These are phyloP conservation scores for Calosoma granatense DNA, from an alignment of 1,140 invertebrate species.

Conservation along the genomic window DNA sequence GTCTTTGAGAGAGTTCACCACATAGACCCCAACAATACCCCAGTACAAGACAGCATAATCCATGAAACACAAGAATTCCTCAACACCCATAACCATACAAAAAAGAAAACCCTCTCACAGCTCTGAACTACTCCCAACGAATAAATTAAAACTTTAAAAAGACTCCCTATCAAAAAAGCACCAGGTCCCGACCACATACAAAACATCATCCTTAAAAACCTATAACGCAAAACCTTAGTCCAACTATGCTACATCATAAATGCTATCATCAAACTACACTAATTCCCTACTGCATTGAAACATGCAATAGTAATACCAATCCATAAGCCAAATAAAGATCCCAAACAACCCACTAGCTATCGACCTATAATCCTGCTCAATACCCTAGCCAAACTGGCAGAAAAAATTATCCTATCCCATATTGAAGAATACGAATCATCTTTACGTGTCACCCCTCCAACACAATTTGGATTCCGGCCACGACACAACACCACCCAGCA, in stretches of 20 bases:
- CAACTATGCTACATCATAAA: slow-evolving; percentile 27
- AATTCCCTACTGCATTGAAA: slow-evolving; percentile 29
- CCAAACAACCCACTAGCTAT: slow-evolving; percentile 22
- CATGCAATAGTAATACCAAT: slow-evolving; percentile 24
- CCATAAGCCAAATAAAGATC: slow-evolving; percentile 26
- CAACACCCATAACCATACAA: neutral
- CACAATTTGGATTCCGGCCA: slow-evolving; percentile 34
- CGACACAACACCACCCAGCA: slow-evolving; percentile 30
- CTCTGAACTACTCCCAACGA: slow-evolving; percentile 14
- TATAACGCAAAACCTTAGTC: slow-evolving; percentile 19
- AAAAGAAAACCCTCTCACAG: neutral
- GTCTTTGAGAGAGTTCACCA: slow-evolving; percentile 17
- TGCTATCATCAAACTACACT: slow-evolving; percentile 19
- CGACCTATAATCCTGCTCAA: slow-evolving; percentile 31
- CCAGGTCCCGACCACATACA: slow-evolving; percentile 25
- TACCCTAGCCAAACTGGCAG: slow-evolving; percentile 25
- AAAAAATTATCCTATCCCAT: slow-evolving; percentile 24
- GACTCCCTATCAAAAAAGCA: slow-evolving; percentile 23
- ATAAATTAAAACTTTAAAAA: slow-evolving; percentile 19
- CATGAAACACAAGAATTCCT: neutral
- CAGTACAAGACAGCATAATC: neutral
- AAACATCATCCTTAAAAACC: slow-evolving; percentile 21
- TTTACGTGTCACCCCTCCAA: slow-evolving; percentile 19
- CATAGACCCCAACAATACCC: neutral
- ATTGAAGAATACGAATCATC: slow-evolving; percentile 15